Evolutionary conservation across 1,140 invertebrate species (phyloP).

Genomic region (Plectrocnemia conspersa): DNA sequence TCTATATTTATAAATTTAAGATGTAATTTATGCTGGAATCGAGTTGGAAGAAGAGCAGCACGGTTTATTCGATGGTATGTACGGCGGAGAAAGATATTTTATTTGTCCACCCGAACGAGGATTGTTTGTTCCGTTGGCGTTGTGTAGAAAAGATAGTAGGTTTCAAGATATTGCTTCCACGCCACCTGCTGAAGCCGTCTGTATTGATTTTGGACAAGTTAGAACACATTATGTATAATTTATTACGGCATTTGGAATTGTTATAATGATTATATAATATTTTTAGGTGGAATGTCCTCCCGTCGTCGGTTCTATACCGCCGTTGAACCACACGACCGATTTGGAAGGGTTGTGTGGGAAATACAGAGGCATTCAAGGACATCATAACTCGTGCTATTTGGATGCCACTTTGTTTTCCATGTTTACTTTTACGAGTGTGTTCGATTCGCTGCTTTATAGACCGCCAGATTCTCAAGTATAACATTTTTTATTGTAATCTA

Average conservation of each 20-base stretch:
- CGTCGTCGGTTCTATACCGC: slow-evolving; percentile 72
- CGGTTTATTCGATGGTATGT: slow-evolving; percentile 70
- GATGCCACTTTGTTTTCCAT: slow-evolving; percentile 95
- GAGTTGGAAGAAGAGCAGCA: slow-evolving; percentile 70
- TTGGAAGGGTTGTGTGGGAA: slow-evolving; percentile 68
- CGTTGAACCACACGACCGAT: slow-evolving; percentile 60
- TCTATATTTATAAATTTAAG: slow-evolving; percentile 29
- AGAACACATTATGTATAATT: background rate
- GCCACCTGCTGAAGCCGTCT: slow-evolving; percentile 45
- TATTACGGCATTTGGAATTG: background rate
- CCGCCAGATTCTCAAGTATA: slow-evolving; percentile 60
- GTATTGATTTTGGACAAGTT: slow-evolving; percentile 43
- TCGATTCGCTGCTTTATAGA: slow-evolving; percentile 83
- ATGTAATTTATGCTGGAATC: slow-evolving; percentile 52
- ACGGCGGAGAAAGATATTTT: slow-evolving; percentile 67
- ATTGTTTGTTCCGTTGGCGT: slow-evolving; percentile 70
- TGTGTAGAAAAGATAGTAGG: slow-evolving; percentile 72
- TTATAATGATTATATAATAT: slow-evolving; percentile 9
- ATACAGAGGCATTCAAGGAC: slow-evolving; percentile 89
- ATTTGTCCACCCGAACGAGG: slow-evolving; percentile 65
- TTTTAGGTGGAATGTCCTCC: slow-evolving; percentile 65
- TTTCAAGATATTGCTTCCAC: slow-evolving; percentile 61
- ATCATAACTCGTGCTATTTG: slow-evolving; percentile 96
- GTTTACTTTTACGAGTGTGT: slow-evolving; percentile 94
- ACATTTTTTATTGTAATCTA: background rate